Conservation (phyloP, 2,113 vertebrate species). For the Tragulus kanchil region DNA sequence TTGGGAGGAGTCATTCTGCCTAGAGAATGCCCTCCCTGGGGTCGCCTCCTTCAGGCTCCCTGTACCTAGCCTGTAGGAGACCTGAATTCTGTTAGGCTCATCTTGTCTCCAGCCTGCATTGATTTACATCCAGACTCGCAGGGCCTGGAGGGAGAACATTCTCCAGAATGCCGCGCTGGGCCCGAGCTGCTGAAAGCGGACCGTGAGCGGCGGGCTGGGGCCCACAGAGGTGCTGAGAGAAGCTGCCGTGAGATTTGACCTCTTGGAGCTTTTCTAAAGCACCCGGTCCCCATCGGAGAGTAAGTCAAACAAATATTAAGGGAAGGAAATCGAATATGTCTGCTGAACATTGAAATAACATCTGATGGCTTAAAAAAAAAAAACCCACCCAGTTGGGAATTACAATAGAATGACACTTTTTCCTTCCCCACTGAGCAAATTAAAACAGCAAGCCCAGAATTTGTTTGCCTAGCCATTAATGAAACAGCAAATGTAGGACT, state of each 20-base stretch:
- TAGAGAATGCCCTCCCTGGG: background rate
- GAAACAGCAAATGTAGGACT: background rate
- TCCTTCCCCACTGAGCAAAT: constrained; percentile 73
- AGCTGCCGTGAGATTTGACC: constrained; percentile 50
- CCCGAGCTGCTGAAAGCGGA: constrained; percentile 60
- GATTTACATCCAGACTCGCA: constrained; percentile 83
- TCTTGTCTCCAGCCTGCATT: constrained; percentile 76
- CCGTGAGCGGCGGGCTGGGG: background rate
- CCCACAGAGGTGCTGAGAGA: constrained; percentile 75
- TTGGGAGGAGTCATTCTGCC: background rate
- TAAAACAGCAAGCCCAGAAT: constrained; percentile 68
- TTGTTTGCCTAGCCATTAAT: constrained; percentile 59
- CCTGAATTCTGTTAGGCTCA: constrained; percentile 65
- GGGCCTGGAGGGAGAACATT: constrained; percentile 70
- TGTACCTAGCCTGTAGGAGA: background rate
- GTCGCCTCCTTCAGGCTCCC: background rate
- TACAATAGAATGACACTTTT: constrained; percentile 66
- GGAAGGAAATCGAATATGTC: constrained; percentile 74
- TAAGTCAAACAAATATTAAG: constrained; percentile 81
- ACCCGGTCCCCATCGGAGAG: constrained; percentile 59
- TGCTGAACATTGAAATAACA: constrained; percentile 68
- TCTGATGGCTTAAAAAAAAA: constrained; percentile 5
- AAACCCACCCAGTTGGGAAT: constrained; percentile 71
- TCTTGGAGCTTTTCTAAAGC: background rate
- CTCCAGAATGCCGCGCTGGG: constrained; percentile 50